phyloP scores from a whole-genome alignment of 2,113 vertebrate genomes.

The Parus major region DNA sequence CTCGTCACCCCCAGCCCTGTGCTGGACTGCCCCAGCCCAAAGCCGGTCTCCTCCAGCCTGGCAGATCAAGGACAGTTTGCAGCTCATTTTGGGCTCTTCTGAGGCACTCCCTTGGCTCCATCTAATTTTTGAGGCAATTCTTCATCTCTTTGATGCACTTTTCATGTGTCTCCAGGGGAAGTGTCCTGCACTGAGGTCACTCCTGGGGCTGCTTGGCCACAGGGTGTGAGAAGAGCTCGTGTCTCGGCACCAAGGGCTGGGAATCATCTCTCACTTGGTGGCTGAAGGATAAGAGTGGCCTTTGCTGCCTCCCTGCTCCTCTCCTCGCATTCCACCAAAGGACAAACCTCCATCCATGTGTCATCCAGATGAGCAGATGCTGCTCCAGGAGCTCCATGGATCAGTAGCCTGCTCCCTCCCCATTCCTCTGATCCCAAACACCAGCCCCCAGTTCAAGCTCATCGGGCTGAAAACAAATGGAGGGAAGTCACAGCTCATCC shows the following conservation, averaged over 20 bases:
- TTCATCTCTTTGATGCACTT: not conserved
- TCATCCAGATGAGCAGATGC: conserved; percentile 51
- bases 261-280: not conserved
- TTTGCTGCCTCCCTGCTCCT: conserved; percentile 21
- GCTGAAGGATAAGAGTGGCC: not conserved
- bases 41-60: not conserved
- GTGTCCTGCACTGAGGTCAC: not conserved
- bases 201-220: not conserved
- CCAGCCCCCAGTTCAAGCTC: not conserved
- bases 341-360: conserved; percentile 29
- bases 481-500: conserved; percentile 32
- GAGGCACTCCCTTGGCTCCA: conserved; percentile 32
- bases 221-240: not conserved
- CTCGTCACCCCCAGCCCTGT: not conserved
- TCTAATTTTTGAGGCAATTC: not conserved
- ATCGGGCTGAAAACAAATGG: not conserved
- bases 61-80: conserved; percentile 37
- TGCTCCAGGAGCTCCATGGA: conserved; percentile 43
- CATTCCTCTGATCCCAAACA: conserved; percentile 38
- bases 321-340: conserved; percentile 27
- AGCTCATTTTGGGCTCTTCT: conserved; percentile 7
- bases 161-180: not conserved
- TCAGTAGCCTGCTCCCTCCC: conserved; percentile 43
- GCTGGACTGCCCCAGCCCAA: not conserved
- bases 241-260: not conserved